A percentile compares a stretch with the other conserved stretches of the same genome.
These are phyloP conservation scores for Leptodirus hochenwartii DNA, from an alignment of 2,888 invertebrate species.

Conservation along the genomic window DNA sequence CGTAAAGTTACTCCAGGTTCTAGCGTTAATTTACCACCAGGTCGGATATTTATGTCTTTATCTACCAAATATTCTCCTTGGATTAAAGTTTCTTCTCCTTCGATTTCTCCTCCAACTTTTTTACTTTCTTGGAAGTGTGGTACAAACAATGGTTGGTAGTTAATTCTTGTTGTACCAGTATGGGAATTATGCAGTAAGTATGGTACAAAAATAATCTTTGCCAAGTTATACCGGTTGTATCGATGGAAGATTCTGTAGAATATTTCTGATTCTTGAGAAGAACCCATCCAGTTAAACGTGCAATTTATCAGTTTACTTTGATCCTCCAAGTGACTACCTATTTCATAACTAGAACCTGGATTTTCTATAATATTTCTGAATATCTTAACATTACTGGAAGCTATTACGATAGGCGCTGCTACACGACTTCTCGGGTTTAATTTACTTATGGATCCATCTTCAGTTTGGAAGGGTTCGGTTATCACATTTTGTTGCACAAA, in stretches of 20 bases:
- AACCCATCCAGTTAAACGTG: conserved; percentile 85
- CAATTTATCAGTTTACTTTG: conserved; percentile 90
- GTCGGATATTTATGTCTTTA: conserved; percentile 84
- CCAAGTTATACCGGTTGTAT: conserved; percentile 87
- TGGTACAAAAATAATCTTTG: conserved; percentile 80
- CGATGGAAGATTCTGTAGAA: conserved; percentile 62
- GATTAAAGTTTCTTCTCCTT: conserved; percentile 68
- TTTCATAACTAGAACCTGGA: conserved; percentile 77
- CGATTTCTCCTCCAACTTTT: conserved; percentile 79
- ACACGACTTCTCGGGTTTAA: conserved; percentile 82
- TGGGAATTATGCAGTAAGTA: conserved; percentile 80
- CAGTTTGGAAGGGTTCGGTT: conserved; percentile 61
- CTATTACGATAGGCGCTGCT: conserved; percentile 80
- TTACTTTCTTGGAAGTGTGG: conserved; percentile 54
- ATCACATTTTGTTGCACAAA: conserved; percentile 73
- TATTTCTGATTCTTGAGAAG: conserved; percentile 51
- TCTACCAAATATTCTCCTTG: conserved; percentile 80
- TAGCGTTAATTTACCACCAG: conserved; percentile 78
- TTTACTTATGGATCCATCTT: conserved; percentile 41
- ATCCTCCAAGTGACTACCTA: conserved; percentile 87
- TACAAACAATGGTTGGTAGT: conserved; percentile 56
- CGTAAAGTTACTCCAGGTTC: conserved; percentile 75
- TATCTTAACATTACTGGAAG: conserved; percentile 77
- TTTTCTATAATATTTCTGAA: conserved; percentile 86
- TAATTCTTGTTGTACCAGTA: conserved; percentile 69